Base-by-base conservation (phyloP, 2,113 vertebrate species). In the Varanus salvator region DNA sequence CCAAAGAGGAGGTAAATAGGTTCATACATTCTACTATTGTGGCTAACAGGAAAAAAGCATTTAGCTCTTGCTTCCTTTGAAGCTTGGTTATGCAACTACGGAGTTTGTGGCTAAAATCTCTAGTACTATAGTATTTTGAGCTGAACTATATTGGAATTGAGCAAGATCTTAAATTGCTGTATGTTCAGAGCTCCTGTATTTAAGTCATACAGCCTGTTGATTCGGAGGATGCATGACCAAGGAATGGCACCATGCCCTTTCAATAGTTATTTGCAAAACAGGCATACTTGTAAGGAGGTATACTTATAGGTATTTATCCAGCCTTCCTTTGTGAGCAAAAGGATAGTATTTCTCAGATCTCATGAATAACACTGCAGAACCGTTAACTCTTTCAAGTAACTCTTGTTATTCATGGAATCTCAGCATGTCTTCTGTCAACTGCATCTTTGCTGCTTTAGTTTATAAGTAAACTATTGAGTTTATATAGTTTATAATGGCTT, bases 1-100 rank as follows among this genome's bases (percentile, higher is more conserved):
- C 99, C 83, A 98, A 96, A 94, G 90, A 97, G 1, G 99, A 99
- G 98, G 99, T 98, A 93, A 95, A 93, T 57, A 21, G 66, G 31
- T 90, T 87, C 74, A 38, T 31, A 1, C 87, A 87, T 34, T 66
- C 29, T 48, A 69, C 66, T 90, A 5, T 50, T 27, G 85, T 86
- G 14, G 69, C 27, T 69, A 19, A 78, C 23, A 77, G 44, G 64
- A 54, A 52, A 84, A 54, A 44, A 72, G 11, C 64, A 34, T 34
- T 21, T 52, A 34, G 7, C 9, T 85, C 25, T 84, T 84, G 29
- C 54, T 75, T 89, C 11, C 27, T 15, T 88, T 82, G 15, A 74
- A 82, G n/a, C 19, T 64, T 80, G 34, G 17, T 38, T 86, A 17
- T 80, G 38, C 31, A 81, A 27, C 14, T 25, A 2, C 64, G 15